These are phyloP conservation scores for Phortica magna DNA, from an alignment of 2,888 invertebrate genomes.

Conservation along the genomic window DNA sequence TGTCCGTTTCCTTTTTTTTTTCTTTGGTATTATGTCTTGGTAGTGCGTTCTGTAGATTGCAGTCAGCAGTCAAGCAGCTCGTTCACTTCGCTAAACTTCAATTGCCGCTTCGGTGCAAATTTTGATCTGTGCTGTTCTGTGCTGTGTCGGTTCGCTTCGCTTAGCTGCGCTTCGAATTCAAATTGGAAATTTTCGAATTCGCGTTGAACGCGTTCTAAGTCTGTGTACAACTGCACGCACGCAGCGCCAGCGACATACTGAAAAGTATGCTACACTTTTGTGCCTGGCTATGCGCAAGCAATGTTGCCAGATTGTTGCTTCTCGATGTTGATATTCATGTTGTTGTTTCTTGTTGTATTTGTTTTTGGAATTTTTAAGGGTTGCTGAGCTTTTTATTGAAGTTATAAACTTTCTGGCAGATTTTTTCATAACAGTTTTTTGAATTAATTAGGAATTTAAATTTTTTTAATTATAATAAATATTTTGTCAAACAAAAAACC, in stretches of 20 bases:
- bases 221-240: slow-evolving; percentile 63
- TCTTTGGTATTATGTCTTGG: background rate
- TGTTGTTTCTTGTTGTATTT: no score
- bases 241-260: slow-evolving; percentile 71
- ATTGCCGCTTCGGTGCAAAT: no score
- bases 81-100: no score
- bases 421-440: background rate
- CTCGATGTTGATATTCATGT: slow-evolving; percentile 10
- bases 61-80: no score
- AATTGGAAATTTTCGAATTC: background rate
- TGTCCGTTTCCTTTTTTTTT: background rate
- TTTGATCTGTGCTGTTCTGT: background rate
- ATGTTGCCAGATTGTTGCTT: slow-evolving; percentile 36
- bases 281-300: slow-evolving; percentile 31
- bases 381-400: background rate
- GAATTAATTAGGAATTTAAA: background rate
- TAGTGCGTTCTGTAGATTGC: no score
- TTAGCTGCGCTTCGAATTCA: slow-evolving; percentile 38
- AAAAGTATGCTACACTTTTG: slow-evolving; percentile 59
- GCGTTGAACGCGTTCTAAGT: background rate
- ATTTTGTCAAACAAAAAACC: background rate
- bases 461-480: background rate
- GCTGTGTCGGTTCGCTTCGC: slow-evolving; percentile 15
- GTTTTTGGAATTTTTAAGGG: slow-evolving; percentile 31
- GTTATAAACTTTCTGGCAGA: background rate